A percentile compares a stretch with the other conserved stretches of the same genome.
Conservation (phyloP, 2,797 vertebrate species). For the Leptoclinus maculatus region DNA sequence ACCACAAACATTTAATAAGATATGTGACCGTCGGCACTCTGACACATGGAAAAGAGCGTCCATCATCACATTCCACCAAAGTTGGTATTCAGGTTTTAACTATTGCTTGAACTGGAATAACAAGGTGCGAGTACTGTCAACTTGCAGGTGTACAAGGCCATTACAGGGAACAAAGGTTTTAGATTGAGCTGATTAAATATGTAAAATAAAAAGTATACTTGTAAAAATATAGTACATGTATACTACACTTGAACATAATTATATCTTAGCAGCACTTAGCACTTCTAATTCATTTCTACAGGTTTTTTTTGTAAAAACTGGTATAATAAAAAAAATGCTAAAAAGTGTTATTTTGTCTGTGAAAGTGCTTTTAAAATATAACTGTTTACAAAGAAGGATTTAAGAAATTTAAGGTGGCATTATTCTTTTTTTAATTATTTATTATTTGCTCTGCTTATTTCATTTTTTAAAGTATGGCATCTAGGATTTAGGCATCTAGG, state of each 20-base stretch:
- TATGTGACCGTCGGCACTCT: constrained; percentile 20
- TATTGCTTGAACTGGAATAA: constrained; percentile 1
- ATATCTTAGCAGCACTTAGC: background rate
- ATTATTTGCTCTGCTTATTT: background rate
- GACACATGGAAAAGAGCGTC: background rate
- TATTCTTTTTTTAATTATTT: background rate
- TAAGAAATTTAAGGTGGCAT: background rate
- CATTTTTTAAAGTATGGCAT: background rate
- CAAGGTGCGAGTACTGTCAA: background rate
- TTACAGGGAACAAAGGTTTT: background rate
- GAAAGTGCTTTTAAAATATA: too few species aligned
- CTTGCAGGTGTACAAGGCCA: background rate
- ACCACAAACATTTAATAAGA: constrained; percentile 22
- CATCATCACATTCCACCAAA: background rate
- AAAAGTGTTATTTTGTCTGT: background rate
- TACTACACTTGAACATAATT: background rate
- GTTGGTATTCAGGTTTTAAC: constrained; percentile 1
- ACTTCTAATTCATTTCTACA: background rate
- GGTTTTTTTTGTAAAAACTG: background rate
- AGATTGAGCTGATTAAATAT: background rate
- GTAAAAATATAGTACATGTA: background rate
- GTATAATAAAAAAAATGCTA: background rate
- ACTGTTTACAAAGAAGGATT: background rate
- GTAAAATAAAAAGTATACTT: background rate
- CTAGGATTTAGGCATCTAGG: background rate